Evolutionary conservation across 1,140 invertebrate genomes (phyloP), one percentile per base, ranked within the genome.

Genomic region (Linepithema humile): DNA sequence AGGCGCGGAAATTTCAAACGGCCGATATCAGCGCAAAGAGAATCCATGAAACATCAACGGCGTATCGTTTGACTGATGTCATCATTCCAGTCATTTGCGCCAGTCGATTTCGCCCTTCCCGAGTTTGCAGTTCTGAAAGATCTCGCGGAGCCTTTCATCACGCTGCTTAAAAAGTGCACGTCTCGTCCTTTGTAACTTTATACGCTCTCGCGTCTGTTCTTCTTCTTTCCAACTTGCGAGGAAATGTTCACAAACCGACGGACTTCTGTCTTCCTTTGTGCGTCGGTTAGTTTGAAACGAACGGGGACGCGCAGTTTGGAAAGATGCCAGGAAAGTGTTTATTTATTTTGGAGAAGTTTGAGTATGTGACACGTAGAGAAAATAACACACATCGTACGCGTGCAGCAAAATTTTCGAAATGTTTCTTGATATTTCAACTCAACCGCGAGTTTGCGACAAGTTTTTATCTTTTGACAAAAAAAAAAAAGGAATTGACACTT

Each of bases 281-380:
- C 74, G 60, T 50, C 74, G 50, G 29, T 77, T 38, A 64, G 15
- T 35, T 32, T 59, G n/a, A 38, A 65, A 77, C 59, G n/a, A 35
- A 57, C 69, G 20, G 26, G 69, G 32, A 50, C n/a, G n/a, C 20
- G 43, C 32, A 65, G 20, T 40, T 64, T 77, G 59, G 45, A 65
- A 64, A 23, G 60, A 38, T 64, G 40, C 59, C 73, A 65, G n/a
- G 15, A n/a, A 48, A 65, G 6, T 43, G 10, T 50, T 23, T 10
- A 32, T 62, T 75, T 45, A 45, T 23, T 35, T 64, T 48, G 5
- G 9, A 23, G 20, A 40, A 59, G 6, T 73, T 17, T 10, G 20
- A 55, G 32, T 72, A 55, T n/a, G 23, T 57, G n/a, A 26, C 43
- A 40, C 15, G 23, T 45, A n/a, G 55, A 72, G 15, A 72, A 6